Evolutionary conservation across 2,888 invertebrate genomes (phyloP).

Genomic region (Chalcis sispes): DNA sequence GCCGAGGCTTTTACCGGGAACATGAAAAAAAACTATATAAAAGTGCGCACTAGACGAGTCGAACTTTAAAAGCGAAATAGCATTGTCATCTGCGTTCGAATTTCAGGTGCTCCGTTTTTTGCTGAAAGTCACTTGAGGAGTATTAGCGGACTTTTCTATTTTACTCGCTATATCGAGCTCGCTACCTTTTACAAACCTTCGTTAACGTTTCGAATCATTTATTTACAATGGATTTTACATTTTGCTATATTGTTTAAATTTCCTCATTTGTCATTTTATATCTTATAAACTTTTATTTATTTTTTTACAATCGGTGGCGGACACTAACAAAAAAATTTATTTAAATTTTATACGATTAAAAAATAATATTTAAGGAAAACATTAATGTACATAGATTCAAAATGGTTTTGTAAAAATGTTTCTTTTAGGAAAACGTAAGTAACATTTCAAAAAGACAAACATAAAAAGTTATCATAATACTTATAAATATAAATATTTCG

Average conservation of each 20-base stretch:
- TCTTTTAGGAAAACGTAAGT: too few relatives aligned
- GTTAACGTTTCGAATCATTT: conserved; percentile 19
- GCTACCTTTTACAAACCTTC: conserved; percentile 6
- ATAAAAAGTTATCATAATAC: too few relatives aligned
- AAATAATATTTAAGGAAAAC: too few relatives aligned
- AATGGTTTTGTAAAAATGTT: too few relatives aligned
- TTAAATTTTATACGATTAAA: too few relatives aligned
- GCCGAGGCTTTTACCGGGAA: conserved; percentile 46
- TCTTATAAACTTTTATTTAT: too few relatives aligned
- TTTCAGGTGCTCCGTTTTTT: conserved; percentile 52
- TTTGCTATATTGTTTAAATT: not conserved
- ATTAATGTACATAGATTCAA: too few relatives aligned
- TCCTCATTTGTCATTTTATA: too few relatives aligned
- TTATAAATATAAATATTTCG: too few relatives aligned
- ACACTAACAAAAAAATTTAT: too few relatives aligned
- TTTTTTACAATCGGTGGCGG: too few relatives aligned
- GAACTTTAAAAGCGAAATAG: conserved; percentile 58
- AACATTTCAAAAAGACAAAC: too few relatives aligned
- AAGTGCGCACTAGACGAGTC: conserved; percentile 50
- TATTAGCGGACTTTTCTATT: conserved; percentile 50
- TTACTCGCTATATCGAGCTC: conserved; percentile 32
- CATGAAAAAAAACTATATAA: conserved; percentile 43
- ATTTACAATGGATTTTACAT: not conserved
- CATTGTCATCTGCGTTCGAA: conserved; percentile 56
- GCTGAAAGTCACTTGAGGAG: conserved; percentile 53